Evolutionary conservation across 2,113 vertebrate species (phyloP), one percentile per base, ranked within the genome.

Genomic region (Uropsilus gracilis): DNA sequence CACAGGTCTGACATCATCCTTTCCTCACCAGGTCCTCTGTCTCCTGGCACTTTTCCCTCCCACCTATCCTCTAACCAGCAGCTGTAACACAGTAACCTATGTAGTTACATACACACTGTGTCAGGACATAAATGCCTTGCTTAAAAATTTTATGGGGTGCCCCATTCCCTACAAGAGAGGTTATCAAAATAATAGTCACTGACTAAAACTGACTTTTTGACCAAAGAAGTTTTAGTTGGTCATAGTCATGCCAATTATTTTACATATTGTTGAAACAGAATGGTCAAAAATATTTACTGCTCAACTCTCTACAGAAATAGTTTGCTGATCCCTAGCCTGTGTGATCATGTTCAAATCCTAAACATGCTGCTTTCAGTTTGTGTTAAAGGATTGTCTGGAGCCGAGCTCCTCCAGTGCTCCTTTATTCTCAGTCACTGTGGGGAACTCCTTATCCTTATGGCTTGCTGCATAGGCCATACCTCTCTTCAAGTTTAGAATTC

Each of bases 201-300:
- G 2, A 8, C 26, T 42, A 82, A 68, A 81, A 64, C 20, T 5
- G 10, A 30, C 30, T 34, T 37, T 96, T 53, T 22, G n/a, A 2
- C 63, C 44, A 73, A 5, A 83, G 50, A 75, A 46, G 26, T 73
- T 88, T 71, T 81, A 44, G 71, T 90, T 48, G 22, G 75, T 63
- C 24, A 50, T 16, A 63, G 24, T 22, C 26, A 30, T 17, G 14
- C 16, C 32, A 5, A 39, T 46, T 61, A 24, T 20, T 86, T 91
- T 77, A 12, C 20, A 14, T 85, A 37, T 77, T 34, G 1, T 32
- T 69, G 14, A 24, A 11, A 9, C 13, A 42, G 48, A 89, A 57
- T 30, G 7, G 32, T 32, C 18, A 16, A 90, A 81, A 83, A 30
- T 64, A 53, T 63, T 87, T 64, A 57, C 30, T 26, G 1, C 50